Base-by-base conservation (phyloP, 2,797 vertebrate species). In the Rhincodon typus region DNA sequence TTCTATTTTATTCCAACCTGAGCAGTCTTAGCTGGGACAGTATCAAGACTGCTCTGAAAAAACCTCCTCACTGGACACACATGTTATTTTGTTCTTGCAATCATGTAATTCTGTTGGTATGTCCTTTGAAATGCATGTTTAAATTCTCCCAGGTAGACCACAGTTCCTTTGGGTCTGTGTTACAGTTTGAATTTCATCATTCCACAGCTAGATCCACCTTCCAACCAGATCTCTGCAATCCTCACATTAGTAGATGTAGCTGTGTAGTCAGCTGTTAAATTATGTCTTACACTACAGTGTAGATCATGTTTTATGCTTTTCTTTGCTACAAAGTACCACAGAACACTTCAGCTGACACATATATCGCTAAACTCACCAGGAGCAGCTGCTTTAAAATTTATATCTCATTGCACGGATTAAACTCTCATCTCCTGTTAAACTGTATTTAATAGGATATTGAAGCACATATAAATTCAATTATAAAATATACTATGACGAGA, bases 241-340 rank as follows among this genome's bases (percentile, higher is more conserved):
- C 53, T 30, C 4, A 15, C 42, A 46, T 42, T 8, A 84, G 79
- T 30, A 46, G 82, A 46, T 84, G 21, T 30, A 62, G 57, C 57
- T 88, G 46, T 57, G 57, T 62, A 34, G 87, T 90, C 30, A 90
- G 30, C 53, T 90, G 87, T 62, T 90, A 90, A 90, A 90, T 57
- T 62, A 53, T 27, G 62, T 90, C 87, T 90, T 88, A 53, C 50
- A 62, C 87, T 90, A 90, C 53, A 90, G 62, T 90, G 53, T 57
- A 90, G 53, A 34, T 90, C 87, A 90, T 90, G 57, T 90, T 62
- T 62, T 90, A 84, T 84, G 82, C 62, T 88, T 90, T 34, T 90
- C n/a, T 62, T 62, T 62, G n/a, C 87, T 34, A n/a, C 27, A 19
- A 62, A n/a, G 19, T 62, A 66, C 87, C 27, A 62, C 34, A 17